phyloP scores from a whole-genome alignment of 2,797 vertebrate genomes.

The Gallirallus australis region DNA sequence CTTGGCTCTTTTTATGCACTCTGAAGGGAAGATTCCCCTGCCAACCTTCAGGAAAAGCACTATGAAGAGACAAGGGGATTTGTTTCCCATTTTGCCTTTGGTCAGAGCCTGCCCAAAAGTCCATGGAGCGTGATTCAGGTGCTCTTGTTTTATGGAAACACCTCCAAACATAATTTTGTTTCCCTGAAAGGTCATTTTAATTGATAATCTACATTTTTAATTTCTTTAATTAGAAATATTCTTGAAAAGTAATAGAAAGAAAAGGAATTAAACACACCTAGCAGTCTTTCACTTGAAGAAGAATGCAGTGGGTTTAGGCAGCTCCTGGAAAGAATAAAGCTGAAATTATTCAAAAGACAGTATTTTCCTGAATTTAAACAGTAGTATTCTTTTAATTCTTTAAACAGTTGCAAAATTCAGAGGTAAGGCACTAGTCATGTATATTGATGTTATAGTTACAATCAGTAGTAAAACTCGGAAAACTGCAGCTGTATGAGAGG shows the following conservation, averaged over 20 bases:
- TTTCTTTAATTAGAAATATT: background rate
- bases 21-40: rapidly evolving
- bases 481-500: background rate
- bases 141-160: background rate
- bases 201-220: background rate
- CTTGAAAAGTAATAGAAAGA: background rate
- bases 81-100: background rate
- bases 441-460: background rate
- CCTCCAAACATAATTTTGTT: background rate
- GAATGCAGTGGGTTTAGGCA: background rate
- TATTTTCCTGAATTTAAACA: background rate
- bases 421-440: background rate
- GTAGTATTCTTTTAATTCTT: background rate
- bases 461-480: background rate
- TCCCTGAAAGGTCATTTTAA: background rate
- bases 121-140: background rate
- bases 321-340: background rate
- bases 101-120: background rate
- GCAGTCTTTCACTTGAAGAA: background rate
- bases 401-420: background rate
- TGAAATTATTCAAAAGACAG: background rate
- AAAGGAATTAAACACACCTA: background rate
- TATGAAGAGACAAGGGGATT: background rate
- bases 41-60: background rate
- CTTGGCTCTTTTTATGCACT: background rate